phyloP scores from a whole-genome alignment of 30 jellyfish, hydroid and myxozoan genomes.

The Aurelia coerulea region DNA sequence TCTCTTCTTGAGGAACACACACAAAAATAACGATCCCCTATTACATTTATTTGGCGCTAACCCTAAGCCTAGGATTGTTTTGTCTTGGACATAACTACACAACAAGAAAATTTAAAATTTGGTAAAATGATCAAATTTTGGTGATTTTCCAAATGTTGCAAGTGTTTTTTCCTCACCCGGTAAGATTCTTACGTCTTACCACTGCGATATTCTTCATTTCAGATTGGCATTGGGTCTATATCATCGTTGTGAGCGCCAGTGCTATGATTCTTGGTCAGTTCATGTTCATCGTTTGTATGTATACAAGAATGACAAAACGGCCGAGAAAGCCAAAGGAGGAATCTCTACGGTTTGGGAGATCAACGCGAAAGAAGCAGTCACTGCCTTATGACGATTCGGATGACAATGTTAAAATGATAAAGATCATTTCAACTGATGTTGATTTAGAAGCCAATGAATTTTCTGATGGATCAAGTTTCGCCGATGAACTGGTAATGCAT shows the following conservation, averaged over 20 bases:
- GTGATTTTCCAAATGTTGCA: no score
- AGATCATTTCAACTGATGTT: slow-evolving; percentile 43
- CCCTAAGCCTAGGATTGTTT: no score
- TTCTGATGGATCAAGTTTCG: slow-evolving; percentile 32
- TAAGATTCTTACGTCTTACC: no score
- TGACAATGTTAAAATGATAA: slow-evolving; percentile 38
- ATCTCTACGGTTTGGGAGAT: slow-evolving; percentile 14
- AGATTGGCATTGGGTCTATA: slow-evolving; percentile 73
- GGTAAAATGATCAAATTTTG: no score
- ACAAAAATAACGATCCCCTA: no score
- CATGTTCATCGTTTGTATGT: slow-evolving; percentile 38
- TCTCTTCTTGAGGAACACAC: no score
- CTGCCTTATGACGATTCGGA: slow-evolving; percentile 31
- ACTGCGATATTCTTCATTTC: not conserved
- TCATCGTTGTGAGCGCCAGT: slow-evolving; percentile 14
- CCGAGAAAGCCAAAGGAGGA: not conserved
- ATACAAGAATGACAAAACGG: not conserved
- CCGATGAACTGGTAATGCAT: slow-evolving; percentile 28
- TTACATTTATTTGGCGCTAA: no score
- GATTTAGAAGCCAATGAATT: slow-evolving; percentile 12
- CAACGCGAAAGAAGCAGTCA: not conserved
- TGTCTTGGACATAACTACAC: no score
- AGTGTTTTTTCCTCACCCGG: no score
- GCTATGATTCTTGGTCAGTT: slow-evolving; percentile 30
- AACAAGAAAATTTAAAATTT: no score